Base-by-base conservation (phyloP, 2,113 vertebrate genomes). In the Cyrtonyx montezumae region DNA sequence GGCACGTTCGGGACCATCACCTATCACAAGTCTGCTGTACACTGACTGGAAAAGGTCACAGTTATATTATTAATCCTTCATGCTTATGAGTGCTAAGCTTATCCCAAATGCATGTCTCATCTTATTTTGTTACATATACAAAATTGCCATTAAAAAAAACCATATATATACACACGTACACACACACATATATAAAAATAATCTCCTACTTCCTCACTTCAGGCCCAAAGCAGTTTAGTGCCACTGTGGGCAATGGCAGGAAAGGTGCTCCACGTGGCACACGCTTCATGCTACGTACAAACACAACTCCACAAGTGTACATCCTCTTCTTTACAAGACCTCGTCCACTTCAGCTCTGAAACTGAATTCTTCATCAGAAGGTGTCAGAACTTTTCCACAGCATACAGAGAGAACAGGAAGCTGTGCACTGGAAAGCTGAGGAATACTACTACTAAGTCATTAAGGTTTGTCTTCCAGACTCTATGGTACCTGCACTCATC, bases 221-320 rank as follows among this genome's bases (percentile, higher is more conserved):
- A 55, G 56, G 79, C 42, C 78, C 86, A 84, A 92, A 2, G 5
- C 49, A 79, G 55, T 46, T 69, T 56, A 80, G 46, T 69, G 69
- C 46, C 70, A 91, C 11, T 56, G 71, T 0, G 0, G 15, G 45
- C 0, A 0, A 83, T 0, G 21, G 18, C 4, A 79, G 2, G 4
- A 88, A 34, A 90, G 83, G 42, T 1, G 0, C 13, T 61, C 25
- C 28, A 32, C 65, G 15, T 20, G 69, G 18, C 30, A 75, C 9
- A 40, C 30, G 32, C 34, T 86, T 85, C 62, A 71, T 32, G 36
- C 10, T 58, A 69, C 16, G 65, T 65, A 25, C 5, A 7, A 90
- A 71, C 0, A 1, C 11, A 13, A 48, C 15, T 40, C 56, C 71
- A 40, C 17, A 83, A 55, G 55, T 16, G 46, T 32, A 70, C 45